Conservation (phyloP, 1,140 invertebrate genomes). For the Phocides pigmalion region DNA sequence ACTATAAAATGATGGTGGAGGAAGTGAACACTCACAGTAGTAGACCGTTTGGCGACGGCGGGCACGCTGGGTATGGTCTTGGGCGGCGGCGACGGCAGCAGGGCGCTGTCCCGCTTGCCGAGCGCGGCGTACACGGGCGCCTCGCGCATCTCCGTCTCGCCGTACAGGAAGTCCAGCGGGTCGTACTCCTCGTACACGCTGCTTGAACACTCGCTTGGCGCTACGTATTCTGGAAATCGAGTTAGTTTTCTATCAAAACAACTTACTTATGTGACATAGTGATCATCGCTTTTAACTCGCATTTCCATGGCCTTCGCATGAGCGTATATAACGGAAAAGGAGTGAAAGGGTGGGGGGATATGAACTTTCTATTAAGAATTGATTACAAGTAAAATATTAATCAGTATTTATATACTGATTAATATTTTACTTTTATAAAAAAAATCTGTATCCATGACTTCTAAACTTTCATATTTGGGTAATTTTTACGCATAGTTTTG, state of each 20-base stretch:
- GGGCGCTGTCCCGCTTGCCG: slow-evolving; percentile 86
- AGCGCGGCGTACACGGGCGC: slow-evolving; percentile 91
- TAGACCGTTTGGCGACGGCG: slow-evolving; percentile 60
- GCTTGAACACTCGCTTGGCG: slow-evolving; percentile 85
- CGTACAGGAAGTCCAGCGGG: slow-evolving; percentile 93
- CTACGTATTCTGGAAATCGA: slow-evolving; percentile 57
- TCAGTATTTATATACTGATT: too few species aligned
- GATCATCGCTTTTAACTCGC: neutral
- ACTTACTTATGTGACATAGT: neutral
- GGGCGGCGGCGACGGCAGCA: slow-evolving; percentile 84
- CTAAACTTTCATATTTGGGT: too few species aligned
- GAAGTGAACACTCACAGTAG: slow-evolving; percentile 74
- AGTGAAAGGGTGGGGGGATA: too few species aligned
- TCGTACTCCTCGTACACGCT: slow-evolving; percentile 94
- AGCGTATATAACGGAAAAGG: too few species aligned
- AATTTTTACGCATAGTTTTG: too few species aligned
- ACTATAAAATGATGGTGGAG: too few species aligned
- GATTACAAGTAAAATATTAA: too few species aligned
- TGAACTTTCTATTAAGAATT: too few species aligned
- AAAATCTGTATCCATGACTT: too few species aligned
- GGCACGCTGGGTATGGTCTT: slow-evolving; percentile 72
- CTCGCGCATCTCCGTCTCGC: slow-evolving; percentile 89
- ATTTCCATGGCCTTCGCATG: neutral
- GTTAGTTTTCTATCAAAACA: too few species aligned
- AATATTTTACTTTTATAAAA: too few species aligned